Conservation (phyloP, 2,888 invertebrate genomes). For the Oscheius myriophilus region DNA sequence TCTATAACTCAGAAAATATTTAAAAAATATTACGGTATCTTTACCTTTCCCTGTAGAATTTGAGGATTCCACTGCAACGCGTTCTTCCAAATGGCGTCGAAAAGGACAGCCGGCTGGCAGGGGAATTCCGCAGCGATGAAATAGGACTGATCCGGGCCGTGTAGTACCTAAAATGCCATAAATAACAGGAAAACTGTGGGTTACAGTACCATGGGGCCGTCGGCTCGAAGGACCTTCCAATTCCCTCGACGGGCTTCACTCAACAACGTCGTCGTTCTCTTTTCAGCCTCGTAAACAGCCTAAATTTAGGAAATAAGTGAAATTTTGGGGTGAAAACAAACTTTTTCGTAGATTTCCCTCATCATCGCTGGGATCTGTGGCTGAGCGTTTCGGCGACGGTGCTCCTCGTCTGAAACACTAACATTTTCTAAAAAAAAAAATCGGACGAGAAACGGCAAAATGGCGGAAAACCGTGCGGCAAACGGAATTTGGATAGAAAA, state of each 20-base stretch:
- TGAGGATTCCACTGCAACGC: constrained; percentile 60
- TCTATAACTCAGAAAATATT: constrained; percentile 28
- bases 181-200: not conserved
- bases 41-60: constrained; percentile 49
- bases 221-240: constrained; percentile 40
- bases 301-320: not conserved
- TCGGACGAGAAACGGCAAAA: too few species aligned
- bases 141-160: constrained; percentile 53
- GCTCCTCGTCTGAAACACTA: constrained; percentile 13
- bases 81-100: constrained; percentile 60
- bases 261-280: constrained; percentile 37
- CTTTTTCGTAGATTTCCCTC: constrained; percentile 24
- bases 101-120: constrained; percentile 43
- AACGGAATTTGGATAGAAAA: too few species aligned
- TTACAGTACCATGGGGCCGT: constrained; percentile 29
- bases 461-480: too few species aligned
- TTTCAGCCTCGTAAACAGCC: constrained; percentile 34
- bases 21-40: too few species aligned
- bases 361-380: constrained; percentile 8
- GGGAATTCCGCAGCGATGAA: constrained; percentile 51
- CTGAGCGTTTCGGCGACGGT: not conserved
- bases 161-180: constrained; percentile 31
- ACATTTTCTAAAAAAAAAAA: too few species aligned
- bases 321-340: not conserved
- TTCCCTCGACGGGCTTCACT: constrained; percentile 41